Conservation (phyloP, 2,797 vertebrate species). For the Characodon lateralis region DNA sequence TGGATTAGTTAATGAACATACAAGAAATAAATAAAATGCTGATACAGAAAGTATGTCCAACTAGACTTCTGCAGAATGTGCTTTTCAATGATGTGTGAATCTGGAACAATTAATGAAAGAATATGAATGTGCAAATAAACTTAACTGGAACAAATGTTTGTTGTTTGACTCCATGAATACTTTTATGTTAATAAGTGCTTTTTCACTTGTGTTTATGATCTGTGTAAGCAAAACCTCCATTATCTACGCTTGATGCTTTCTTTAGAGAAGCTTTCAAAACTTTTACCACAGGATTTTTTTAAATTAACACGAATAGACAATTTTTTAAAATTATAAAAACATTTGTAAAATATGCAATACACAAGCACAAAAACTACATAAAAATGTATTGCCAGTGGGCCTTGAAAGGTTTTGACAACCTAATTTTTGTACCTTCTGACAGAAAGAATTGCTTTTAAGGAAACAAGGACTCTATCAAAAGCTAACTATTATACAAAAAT, state of each 20-base stretch:
- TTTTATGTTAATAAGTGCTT: neutral
- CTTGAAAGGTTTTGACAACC: neutral
- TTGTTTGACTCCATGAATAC: constrained; percentile 24
- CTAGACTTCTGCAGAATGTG: constrained; percentile 51
- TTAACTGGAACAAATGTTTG: constrained; percentile 50
- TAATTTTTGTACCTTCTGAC: neutral
- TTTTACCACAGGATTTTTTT: neutral
- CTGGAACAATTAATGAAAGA: constrained; percentile 61
- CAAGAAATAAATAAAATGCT: constrained; percentile 31
- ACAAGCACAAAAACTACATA: neutral
- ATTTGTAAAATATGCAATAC: neutral
- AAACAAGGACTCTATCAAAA: neutral
- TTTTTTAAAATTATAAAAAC: too few species aligned
- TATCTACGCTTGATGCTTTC: neutral
- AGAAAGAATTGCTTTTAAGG: neutral
- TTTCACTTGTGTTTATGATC: too few species aligned
- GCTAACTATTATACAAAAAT: too few species aligned
- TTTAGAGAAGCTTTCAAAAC: neutral
- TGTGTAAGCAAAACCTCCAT: neutral
- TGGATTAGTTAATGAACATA: constrained; percentile 26
- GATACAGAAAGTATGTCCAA: constrained; percentile 28
- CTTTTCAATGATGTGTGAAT: constrained; percentile 62
- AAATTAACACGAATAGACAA: too few species aligned
- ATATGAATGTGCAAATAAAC: constrained; percentile 76
- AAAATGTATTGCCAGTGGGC: too few species aligned